Conservation (phyloP, 2,797 vertebrate genomes). For the Molossus alvarezi region DNA sequence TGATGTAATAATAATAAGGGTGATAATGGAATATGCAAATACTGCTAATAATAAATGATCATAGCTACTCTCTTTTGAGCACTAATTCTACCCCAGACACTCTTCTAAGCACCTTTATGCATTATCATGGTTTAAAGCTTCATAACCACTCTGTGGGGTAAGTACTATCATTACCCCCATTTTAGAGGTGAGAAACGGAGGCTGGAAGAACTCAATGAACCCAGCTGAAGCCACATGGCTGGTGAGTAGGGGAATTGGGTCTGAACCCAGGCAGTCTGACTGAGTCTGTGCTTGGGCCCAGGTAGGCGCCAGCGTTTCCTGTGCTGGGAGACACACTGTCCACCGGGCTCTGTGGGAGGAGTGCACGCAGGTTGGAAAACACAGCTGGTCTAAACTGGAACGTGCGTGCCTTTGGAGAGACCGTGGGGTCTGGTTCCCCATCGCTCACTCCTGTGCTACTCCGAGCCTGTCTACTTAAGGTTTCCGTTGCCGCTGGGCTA, state of each 20-base stretch:
- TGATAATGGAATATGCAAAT: background rate
- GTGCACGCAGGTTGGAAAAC: background rate
- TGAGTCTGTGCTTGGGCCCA: background rate
- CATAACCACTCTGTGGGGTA: background rate
- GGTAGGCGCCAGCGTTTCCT: background rate
- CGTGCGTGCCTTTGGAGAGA: background rate
- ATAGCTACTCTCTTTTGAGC: background rate
- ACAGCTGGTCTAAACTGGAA: background rate
- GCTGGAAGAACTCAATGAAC: background rate
- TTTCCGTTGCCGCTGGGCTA: background rate
- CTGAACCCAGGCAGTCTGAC: background rate
- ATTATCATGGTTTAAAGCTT: background rate
- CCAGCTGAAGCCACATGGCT: too few relatives aligned
- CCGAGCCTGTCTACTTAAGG: background rate
- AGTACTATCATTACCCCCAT: background rate
- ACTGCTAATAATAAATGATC: background rate
- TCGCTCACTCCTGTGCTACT: background rate
- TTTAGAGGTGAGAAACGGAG: background rate
- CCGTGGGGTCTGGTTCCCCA: background rate
- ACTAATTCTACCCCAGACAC: background rate
- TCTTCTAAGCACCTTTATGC: background rate
- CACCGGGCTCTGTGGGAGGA: background rate
- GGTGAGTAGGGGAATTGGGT: background rate
- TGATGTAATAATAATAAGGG: background rate
- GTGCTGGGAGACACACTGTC: fast-evolving